Base-by-base conservation (phyloP, 2,888 invertebrate genomes). In the Alviniconcha strummeri region DNA sequence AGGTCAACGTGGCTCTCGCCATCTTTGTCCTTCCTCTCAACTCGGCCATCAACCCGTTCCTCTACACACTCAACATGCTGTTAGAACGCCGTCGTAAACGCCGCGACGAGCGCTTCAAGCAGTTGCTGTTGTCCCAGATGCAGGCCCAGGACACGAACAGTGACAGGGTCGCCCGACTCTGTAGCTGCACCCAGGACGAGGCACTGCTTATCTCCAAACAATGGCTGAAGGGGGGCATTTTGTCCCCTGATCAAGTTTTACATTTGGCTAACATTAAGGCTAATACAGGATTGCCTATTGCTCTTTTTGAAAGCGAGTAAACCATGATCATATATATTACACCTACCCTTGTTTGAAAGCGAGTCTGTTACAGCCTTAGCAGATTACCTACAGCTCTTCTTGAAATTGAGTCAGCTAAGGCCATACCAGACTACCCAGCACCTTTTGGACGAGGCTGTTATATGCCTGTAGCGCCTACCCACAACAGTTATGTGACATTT, bases 21-120 rank as follows among this genome's bases (percentile, higher is more conserved):
- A 80, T 80, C 7, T 56, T 80, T 0, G 55, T 69, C 15, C 80
- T 80, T 13, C 80, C 69, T 11, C n/a, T 69, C 80, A 80, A 79
- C 57, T 77, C 77, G 1, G 77, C 57, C 11, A n/a, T 77, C 19
- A 77, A 77, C 13, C 77, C 77, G 13, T 77, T 77, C 57, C 77
- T 77, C 19, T 77, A 77, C 57, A 77, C 77, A 8, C 57, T 77
- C 57, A 77, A 77, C 54, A 77, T 57, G n/a, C 5, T 77, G 9
- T 19, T 60, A 57, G 77, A 77, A 19, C 76, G 76, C 6, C 36
- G 36, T 52, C 72, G 52, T 9, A 11, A 3, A 15, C 72, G 52
- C 11, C 72, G 52, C 72, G 11, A 72, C 0, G 36, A 72, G 36
- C 72, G 13, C 72, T 9, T 3, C 11, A 36, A 72, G 52, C 52